Base-by-base conservation (phyloP, 1,140 invertebrate genomes). In the Psilanteris sp. region DNA sequence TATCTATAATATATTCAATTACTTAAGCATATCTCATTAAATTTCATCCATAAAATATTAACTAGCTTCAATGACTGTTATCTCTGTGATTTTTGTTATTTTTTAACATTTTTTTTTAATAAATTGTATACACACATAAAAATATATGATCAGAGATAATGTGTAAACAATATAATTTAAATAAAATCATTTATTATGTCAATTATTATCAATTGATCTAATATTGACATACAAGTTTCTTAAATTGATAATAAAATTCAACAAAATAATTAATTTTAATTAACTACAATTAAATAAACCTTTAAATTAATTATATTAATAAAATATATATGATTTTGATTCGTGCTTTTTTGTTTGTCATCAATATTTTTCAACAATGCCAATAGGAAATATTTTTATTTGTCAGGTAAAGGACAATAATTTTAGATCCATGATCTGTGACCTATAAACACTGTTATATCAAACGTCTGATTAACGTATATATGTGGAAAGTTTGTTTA, bases 401-500 rank as follows among this genome's bases (percentile, higher is more conserved):
- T 41, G 26, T 43, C 26, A 22, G 27, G 39, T 27, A 18, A n/a
- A 55, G 37, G 36, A 55, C 52, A n/a, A 34, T 3, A 24, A 15
- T 18, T 15, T 59, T 1, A 16, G 8, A n/a, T 37, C 29, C 9
- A n/a, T 24, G 16, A 50, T 39, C 29, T 64, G 64, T 9, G 68
- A 39, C 62, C 57, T 79, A 55, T 39, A 76, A 77, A 81, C 44
- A 14, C 64, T 26, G 34, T 14, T 7, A 48, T 74, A 77, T 48
- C 80, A 81, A 77, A 62, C 75, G 67, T 55, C 11, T 36, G 20
- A 59, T 43, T 70, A 70, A 41, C 29, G 22, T 7, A 5, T 11
- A 20, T 77, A 57, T 37, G 14, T 74, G 41, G 46, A 20, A 79
- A 79, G 46, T 77, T 77, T 20, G 46, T 77, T 77, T 20, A 72